A percentile compares a stretch with the other conserved stretches of the same genome.
These are phyloP conservation scores for Nomada ferruginata DNA, from an alignment of 2,888 invertebrate species.

Conservation along the genomic window DNA sequence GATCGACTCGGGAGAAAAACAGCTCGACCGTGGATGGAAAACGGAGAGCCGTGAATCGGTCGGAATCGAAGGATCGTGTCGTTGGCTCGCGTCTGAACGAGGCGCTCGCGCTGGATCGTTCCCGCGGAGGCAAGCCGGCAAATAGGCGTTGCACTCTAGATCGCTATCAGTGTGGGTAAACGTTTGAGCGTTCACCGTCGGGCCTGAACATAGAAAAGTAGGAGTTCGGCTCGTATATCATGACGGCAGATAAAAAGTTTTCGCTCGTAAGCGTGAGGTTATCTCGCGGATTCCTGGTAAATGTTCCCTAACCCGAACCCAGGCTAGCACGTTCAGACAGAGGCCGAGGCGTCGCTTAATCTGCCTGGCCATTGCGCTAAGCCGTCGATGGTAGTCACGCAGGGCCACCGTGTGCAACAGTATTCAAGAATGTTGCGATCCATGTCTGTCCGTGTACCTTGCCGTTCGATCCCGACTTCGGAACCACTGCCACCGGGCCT, in stretches of 20 bases:
- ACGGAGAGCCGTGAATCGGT: background rate
- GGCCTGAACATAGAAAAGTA: conserved; percentile 67
- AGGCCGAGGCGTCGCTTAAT: conserved; percentile 58
- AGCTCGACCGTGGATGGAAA: background rate
- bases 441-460: background rate
- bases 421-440: conserved; percentile 52
- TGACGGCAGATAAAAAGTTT: conserved; percentile 68
- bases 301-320: conserved; percentile 58
- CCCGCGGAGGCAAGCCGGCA: conserved; percentile 62
- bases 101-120: conserved; percentile 59
- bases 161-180: conserved; percentile 72
- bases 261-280: conserved; percentile 66
- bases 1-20: too few relatives aligned
- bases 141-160: conserved; percentile 72
- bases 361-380: conserved; percentile 50
- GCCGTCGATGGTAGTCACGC: conserved; percentile 62
- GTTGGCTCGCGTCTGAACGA: conserved; percentile 46
- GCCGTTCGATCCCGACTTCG: background rate
- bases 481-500: background rate
- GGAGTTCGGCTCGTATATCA: conserved; percentile 74
- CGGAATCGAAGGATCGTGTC: conserved; percentile 52
- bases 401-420: conserved; percentile 48
- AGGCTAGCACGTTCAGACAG: conserved; percentile 13
- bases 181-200: conserved; percentile 69
- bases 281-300: conserved; percentile 72